Percentiles rank a stretch among this genome's conserved stretches.
Conservation (phyloP, 1,140 invertebrate genomes). For the Belonocnema kinseyi region DNA sequence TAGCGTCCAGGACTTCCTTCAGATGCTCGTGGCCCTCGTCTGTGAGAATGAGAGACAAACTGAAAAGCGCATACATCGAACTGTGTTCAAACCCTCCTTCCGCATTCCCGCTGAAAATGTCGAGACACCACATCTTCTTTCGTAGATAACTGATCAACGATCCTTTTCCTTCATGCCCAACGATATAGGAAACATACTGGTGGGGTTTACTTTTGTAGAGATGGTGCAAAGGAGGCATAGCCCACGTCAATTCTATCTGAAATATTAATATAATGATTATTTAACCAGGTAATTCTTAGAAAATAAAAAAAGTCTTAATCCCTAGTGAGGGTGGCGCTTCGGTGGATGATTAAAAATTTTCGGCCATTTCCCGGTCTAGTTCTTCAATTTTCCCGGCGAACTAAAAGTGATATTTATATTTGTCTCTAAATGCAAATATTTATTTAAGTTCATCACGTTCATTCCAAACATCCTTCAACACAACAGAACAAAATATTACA, state of each 20-base stretch:
- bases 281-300: too few species aligned
- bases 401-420: too few species aligned
- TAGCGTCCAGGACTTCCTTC: constrained; percentile 81
- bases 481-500: too few species aligned
- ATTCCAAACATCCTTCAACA: too few species aligned
- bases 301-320: too few species aligned
- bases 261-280: constrained; percentile 40
- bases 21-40: constrained; percentile 86
- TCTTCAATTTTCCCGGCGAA: too few species aligned
- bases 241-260: constrained; percentile 87
- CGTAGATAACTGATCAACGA: constrained; percentile 90
- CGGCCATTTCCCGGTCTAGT: too few species aligned
- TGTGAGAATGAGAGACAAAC: constrained; percentile 85
- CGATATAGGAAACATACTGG: constrained; percentile 86
- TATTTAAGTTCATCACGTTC: too few species aligned
- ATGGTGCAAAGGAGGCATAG: constrained; percentile 84
- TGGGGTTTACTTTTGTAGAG: constrained; percentile 87
- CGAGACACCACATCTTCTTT: constrained; percentile 89
- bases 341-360: too few species aligned
- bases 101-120: constrained; percentile 85
- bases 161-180: constrained; percentile 93
- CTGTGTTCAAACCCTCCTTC: constrained; percentile 86
- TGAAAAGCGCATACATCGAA: constrained; percentile 85
- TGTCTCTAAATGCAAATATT: too few species aligned
- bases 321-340: too few species aligned